phyloP scores from a whole-genome alignment of 2,888 invertebrate species.

The Zaprionus obscuricornis region DNA sequence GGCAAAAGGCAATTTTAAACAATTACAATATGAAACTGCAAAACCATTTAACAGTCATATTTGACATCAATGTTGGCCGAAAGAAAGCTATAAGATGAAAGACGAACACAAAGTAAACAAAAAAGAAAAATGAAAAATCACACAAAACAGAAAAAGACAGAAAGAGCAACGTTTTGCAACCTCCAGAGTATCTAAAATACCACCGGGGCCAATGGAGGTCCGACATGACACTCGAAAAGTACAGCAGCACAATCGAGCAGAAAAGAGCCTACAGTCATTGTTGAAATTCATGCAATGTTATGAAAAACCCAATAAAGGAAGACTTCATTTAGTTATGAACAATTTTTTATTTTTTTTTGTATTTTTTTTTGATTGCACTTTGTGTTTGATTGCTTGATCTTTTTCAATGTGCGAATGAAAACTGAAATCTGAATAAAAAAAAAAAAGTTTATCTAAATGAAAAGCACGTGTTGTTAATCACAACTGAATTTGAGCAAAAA shows the following conservation, averaged over 20 bases:
- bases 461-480: conserved; percentile 26
- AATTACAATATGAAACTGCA: conserved; percentile 45
- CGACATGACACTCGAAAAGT: conserved; percentile 35
- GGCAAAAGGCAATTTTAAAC: conserved; percentile 43
- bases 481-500: neutral
- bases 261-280: no score
- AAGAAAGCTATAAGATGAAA: conserved; percentile 34
- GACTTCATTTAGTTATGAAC: no score
- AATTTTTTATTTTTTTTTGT: no score
- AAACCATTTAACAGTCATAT: conserved; percentile 57
- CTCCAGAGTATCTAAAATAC: no score
- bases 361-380: no score
- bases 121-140: neutral
- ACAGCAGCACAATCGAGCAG: no score
- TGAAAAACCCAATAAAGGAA: no score
- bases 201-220: conserved; percentile 28
- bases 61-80: conserved; percentile 45
- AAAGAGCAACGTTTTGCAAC: conserved; percentile 16
- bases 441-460: conserved; percentile 9
- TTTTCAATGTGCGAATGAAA: neutral
- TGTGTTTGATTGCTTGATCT: neutral
- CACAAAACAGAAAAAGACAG: conserved; percentile 1
- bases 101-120: neutral
- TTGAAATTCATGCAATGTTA: conserved; percentile 19
- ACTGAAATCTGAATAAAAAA: neutral